phyloP scores from a whole-genome alignment of 2,113 vertebrate species.

The Ophiodon elongatus region DNA sequence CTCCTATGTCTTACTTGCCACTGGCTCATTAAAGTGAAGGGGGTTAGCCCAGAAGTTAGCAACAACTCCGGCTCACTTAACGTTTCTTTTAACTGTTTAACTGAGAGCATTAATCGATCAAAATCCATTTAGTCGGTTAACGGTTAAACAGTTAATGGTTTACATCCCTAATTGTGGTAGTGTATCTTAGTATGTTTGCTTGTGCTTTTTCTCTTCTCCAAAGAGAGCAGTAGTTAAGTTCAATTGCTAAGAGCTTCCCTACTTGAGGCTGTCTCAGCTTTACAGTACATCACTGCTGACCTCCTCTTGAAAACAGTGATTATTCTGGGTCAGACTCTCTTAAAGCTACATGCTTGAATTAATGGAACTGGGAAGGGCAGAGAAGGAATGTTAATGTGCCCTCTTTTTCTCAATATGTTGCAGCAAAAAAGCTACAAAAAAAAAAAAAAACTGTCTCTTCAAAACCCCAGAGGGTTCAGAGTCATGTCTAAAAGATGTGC shows the following conservation, averaged over 20 bases:
- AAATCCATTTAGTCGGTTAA: not conserved
- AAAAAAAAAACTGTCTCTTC: not conserved
- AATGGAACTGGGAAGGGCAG: conserved; percentile 68
- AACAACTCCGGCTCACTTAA: not conserved
- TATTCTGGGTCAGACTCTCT: conserved; percentile 78
- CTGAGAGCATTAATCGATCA: not conserved
- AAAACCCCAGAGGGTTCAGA: conserved; percentile 35
- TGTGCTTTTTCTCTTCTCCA: conserved; percentile 17
- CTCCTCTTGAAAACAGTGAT: conserved; percentile 69
- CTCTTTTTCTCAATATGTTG: conserved; percentile 55
- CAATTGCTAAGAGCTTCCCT: conserved; percentile 19
- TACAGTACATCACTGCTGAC: conserved; percentile 62
- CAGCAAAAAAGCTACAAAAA: conserved; percentile 1
- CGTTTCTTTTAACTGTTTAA: not conserved
- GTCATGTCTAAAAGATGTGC: conserved; percentile 36
- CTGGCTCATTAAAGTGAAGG: not conserved
- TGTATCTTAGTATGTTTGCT: not conserved
- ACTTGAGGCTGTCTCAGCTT: conserved; percentile 55
- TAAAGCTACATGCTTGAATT: conserved; percentile 74
- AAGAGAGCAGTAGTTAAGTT: conserved; percentile 10
- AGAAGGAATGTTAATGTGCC: conserved; percentile 49
- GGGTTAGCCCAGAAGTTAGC: not conserved
- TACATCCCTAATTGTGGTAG: not conserved
- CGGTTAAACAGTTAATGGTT: not conserved
- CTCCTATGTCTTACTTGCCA: not conserved